Evolutionary conservation across 2,113 vertebrate species (phyloP).

Genomic region (Bubalus kerabau): DNA sequence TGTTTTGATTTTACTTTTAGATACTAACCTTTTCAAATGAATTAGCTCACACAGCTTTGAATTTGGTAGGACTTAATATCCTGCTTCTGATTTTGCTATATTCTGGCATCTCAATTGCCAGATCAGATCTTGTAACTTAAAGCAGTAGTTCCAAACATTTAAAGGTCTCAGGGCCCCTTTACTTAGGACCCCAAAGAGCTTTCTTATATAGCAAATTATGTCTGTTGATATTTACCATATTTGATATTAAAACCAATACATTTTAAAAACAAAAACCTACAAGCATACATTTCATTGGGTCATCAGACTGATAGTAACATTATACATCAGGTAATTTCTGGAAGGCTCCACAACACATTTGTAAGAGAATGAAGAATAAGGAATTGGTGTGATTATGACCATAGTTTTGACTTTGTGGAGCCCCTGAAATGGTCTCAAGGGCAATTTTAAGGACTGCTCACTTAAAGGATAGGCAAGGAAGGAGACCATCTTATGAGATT

Average conservation of each 20-base stretch:
- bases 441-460: not conserved
- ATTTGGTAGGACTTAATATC: not conserved
- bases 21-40: not conserved
- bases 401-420: not conserved
- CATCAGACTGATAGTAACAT: not conserved
- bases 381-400: not conserved
- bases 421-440: not conserved
- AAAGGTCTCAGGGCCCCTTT: not conserved
- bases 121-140: not conserved
- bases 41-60: not conserved
- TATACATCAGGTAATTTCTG: not conserved
- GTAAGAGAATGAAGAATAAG: not conserved
- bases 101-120: not conserved
- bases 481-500: not conserved
- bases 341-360: not conserved
- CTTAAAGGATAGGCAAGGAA: not conserved
- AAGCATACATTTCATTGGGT: not conserved
- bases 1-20: not conserved
- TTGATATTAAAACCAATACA: not conserved
- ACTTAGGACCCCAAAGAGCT: not conserved
- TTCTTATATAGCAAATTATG: not conserved
- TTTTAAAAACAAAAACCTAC: not conserved
- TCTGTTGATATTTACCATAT: not conserved
- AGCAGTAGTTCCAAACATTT: not conserved
- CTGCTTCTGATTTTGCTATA: not conserved